Base-by-base conservation (phyloP, 2,888 invertebrate species). In the Amiota communis region DNA sequence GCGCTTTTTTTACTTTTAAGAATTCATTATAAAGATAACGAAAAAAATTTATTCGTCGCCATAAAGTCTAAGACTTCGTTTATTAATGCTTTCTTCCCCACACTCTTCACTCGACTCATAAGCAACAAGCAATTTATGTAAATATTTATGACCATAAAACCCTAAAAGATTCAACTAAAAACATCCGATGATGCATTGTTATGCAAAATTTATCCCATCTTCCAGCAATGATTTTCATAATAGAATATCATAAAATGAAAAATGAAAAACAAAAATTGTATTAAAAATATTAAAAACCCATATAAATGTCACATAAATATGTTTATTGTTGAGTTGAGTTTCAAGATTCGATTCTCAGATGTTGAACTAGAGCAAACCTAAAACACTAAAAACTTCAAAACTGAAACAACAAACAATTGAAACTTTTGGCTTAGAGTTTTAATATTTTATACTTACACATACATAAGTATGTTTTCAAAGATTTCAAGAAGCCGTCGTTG, bases 111-210 rank as follows among this genome's bases (percentile, higher is more conserved):
- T n/a, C 6, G 8, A 36, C 2, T 36, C 36, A 36, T 36, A 36
- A 36, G 36, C 36, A 36, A 6, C 36, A 36, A 36, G 6, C 36
- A 36, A 36, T 36, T 10, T 9, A 15, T 20, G 20, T 65, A 65
- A 48, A 10, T 48, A 15, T 65, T 65, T 48, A 65, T 20, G 48
- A 65, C 17, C 65, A 20, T 48, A 17, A 17, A 65, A 65, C 47
- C 8, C 48, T 65, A 64, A 64, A 59, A 59, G 20, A 59, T 17
- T 20, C 20, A 59, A 53, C 53, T 20, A 4, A 49, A 48, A 80
- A 83, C 86, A 84, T 86, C 83, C 80, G 86, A 73, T 6, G 3
- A 36, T 72, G 74, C 77, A 85, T 86, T 86, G 85, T 83, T 79
- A 83, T 83, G 85, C 86, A 79, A 83, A 83, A 83, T 77, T 70